Evolutionary conservation across 2,888 invertebrate genomes (phyloP).

Genomic region (Meganola albula): DNA sequence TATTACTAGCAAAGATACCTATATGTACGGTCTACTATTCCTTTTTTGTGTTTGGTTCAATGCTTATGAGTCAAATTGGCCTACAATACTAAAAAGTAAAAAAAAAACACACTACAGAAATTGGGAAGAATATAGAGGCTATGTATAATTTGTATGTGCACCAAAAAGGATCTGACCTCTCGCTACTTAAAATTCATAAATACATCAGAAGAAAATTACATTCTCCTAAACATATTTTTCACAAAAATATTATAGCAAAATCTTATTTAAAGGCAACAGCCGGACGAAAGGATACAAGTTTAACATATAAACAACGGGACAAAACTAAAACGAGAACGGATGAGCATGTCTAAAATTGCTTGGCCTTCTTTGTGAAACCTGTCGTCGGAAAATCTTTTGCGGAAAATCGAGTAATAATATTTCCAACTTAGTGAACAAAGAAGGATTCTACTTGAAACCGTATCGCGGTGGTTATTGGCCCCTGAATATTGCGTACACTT

Average conservation of each 20-base stretch:
- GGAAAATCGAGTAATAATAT: constrained; percentile 63
- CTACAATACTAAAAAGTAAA: no score
- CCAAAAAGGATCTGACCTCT: constrained; percentile 20
- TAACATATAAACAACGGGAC: constrained; percentile 51
- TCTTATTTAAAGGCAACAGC: constrained; percentile 41
- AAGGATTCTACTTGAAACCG: constrained; percentile 45
- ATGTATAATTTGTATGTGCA: constrained; percentile 23
- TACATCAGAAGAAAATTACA: constrained; percentile 40
- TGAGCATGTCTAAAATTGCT: constrained; percentile 50
- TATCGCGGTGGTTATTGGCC: constrained; percentile 43
- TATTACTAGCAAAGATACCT: constrained; percentile 17
- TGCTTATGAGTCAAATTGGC: no score
- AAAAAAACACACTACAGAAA: no score
- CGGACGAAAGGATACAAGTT: constrained; percentile 44
- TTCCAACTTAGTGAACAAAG: constrained; percentile 64
- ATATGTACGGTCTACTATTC: no score
- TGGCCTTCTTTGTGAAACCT: constrained; percentile 42
- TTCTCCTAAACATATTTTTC: constrained; percentile 35
- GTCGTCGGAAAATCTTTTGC: constrained; percentile 43
- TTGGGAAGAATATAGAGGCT: constrained; percentile 2
- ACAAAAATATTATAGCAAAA: constrained; percentile 35
- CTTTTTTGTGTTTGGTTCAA: no score
- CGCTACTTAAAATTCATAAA: constrained; percentile 47
- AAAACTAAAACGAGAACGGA: constrained; percentile 48
- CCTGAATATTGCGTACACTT: constrained; percentile 38